These are phyloP conservation scores for Sminthopsis crassicaudata DNA, from an alignment of 2,113 vertebrate species.

Conservation along the genomic window DNA sequence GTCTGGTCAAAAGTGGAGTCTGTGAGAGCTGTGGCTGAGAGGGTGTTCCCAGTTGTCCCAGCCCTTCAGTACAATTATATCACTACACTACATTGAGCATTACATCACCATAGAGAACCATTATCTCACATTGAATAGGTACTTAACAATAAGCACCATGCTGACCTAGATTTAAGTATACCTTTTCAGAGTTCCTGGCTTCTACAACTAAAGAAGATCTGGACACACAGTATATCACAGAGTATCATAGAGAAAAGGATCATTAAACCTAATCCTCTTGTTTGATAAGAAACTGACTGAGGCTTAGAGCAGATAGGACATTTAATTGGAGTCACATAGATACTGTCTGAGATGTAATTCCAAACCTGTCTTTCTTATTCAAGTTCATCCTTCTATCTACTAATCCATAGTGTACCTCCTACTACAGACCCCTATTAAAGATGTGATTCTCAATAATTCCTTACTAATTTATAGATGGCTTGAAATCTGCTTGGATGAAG, in stretches of 20 bases:
- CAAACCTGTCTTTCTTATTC: background rate
- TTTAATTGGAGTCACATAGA: background rate
- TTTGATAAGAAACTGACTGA: background rate
- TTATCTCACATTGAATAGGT: no score
- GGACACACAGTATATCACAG: background rate
- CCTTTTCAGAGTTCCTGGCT: no score
- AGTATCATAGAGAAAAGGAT: background rate
- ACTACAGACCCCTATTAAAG: background rate
- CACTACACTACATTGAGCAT: no score
- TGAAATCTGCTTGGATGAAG: constrained; percentile 34
- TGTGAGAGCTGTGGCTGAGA: no score
- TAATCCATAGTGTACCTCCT: background rate
- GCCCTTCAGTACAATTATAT: no score
- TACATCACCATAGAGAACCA: no score
- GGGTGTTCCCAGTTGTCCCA: no score
- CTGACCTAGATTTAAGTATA: no score
- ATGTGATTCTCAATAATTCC: constrained; percentile 49
- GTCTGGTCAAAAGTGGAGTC: no score
- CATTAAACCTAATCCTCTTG: background rate
- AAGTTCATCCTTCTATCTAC: background rate
- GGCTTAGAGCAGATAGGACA: background rate
- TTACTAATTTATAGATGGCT: background rate
- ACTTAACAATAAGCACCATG: no score
- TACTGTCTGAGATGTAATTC: background rate
- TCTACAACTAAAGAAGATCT: background rate